Conservation (phyloP, 2,113 vertebrate genomes). For the Mastomys natalensis region DNA sequence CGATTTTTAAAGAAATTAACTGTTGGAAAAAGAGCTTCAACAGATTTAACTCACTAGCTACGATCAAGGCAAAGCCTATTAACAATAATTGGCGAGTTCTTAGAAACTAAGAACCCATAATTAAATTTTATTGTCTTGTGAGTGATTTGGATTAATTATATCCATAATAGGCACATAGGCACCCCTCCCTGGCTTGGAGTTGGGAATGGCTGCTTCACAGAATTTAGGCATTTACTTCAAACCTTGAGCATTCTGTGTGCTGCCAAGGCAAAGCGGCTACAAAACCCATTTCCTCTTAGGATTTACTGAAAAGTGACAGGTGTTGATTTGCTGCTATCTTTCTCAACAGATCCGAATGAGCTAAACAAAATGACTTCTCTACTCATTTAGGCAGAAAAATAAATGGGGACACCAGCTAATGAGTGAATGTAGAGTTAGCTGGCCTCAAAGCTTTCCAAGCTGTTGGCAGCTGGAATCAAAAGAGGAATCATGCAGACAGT, state of each 20-base stretch:
- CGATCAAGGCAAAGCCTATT: constrained; percentile 83
- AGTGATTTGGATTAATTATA: constrained; percentile 88
- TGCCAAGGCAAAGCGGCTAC: constrained; percentile 78
- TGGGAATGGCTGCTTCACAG: constrained; percentile 79
- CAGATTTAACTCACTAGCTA: constrained; percentile 83
- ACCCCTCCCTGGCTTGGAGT: constrained; percentile 80
- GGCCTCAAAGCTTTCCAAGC: constrained; percentile 69
- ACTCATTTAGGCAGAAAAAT: constrained; percentile 72
- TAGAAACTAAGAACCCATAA: constrained; percentile 84
- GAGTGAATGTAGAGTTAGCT: constrained; percentile 67
- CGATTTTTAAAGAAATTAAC: constrained; percentile 68
- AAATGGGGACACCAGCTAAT: constrained; percentile 65
- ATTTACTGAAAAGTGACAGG: constrained; percentile 79
- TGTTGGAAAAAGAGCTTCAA: constrained; percentile 80
- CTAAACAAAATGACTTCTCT: constrained; percentile 79
- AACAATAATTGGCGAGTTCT: constrained; percentile 86
- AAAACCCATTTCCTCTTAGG: constrained; percentile 78
- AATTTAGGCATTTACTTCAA: constrained; percentile 81
- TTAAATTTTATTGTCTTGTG: constrained; percentile 88
- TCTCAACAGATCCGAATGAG: constrained; percentile 78
- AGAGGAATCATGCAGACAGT: constrained; percentile 77
- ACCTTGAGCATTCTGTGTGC: constrained; percentile 71
- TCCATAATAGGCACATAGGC: constrained; percentile 77
- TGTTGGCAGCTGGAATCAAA: constrained; percentile 80
- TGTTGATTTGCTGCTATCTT: constrained; percentile 80